A percentile compares a stretch with the other conserved stretches of the same genome.
Evolutionary conservation across 2,797 vertebrate genomes (phyloP).

Genomic region (Octomys mimax): DNA sequence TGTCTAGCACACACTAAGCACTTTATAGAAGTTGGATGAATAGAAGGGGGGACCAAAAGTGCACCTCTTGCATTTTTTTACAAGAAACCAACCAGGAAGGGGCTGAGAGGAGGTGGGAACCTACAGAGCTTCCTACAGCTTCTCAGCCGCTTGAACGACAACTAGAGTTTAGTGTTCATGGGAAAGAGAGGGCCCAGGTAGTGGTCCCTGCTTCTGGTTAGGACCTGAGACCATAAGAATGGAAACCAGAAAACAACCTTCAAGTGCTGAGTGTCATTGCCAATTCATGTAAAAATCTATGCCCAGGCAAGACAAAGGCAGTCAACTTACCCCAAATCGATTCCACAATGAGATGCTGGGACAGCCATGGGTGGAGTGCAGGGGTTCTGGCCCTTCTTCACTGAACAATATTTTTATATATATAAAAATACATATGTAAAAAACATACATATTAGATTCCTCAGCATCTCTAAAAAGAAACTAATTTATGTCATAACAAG

Average conservation of each 20-base stretch:
- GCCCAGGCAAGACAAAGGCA: not conserved
- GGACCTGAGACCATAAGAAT: not conserved
- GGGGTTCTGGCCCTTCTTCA: not conserved
- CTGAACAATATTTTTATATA: not conserved
- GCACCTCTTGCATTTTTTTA: not conserved
- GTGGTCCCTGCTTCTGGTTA: not conserved
- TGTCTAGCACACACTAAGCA: not conserved
- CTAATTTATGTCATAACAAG: not conserved
- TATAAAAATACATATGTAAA: not conserved
- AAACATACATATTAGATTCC: not conserved
- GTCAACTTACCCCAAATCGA: not conserved
- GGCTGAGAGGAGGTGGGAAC: not conserved
- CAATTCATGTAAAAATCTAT: constrained; percentile 3
- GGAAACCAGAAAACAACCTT: not conserved
- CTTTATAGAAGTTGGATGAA: not conserved
- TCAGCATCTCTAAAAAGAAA: constrained; percentile 1
- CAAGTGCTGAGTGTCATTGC: not conserved
- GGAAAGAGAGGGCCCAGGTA: not conserved
- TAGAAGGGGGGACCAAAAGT: not conserved
- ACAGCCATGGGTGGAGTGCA: not conserved
- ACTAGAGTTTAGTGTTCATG: not conserved
- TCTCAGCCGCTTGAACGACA: not conserved
- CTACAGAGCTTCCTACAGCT: not conserved
- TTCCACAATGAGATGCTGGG: not conserved
- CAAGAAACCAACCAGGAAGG: not conserved